Base-by-base conservation (phyloP, 2,888 invertebrate species). In the Drosophila yooni region DNA sequence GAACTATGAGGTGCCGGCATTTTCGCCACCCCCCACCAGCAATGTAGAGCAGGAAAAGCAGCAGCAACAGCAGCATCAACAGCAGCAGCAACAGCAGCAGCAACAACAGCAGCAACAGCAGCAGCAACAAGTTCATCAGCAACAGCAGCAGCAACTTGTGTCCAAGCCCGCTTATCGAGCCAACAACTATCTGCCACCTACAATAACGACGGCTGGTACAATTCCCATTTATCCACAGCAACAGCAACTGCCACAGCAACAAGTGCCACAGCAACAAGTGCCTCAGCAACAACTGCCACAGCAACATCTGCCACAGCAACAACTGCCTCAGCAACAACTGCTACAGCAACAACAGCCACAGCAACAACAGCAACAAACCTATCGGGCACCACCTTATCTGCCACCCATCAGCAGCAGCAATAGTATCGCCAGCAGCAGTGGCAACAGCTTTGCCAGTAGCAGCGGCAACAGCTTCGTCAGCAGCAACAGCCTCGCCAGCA, bases 1-100 rank as follows among this genome's bases (percentile, higher is more conserved):
- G 3, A 72, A 29, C 70, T 79, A 77, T 65, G 76, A 84, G 54
- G 74, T 69, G 34, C 62, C 82, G 2, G 76, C 57, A 43, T 83
- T 57, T 2, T 34, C 51, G 51, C 68, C 69, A 18, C 52, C 70
- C 43, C 46, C 36, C 21, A 31, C 2, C 29, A 46, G 46, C 60
- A 34, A 34, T 43, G 29, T 43, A n/a, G 51, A 25, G 1, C 51
- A 63, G 53, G 62, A 53, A 6, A 67, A 66, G 27, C 54, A 53
- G 27, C 60, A 51, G 5, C 21, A 21, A 21, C 21, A 21, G 21
- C 21, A 21, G 21, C 21, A 21, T 21, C 67, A 54, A 6, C 60
- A 36, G 8, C 25, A 15, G 10, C 48, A 63, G 53, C 67, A 53
- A 6, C 66, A 66, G 27, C 54, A 53, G 27, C 60, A 51, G 5